Evolutionary conservation across 2,113 vertebrate species (phyloP).

Genomic region (Tamias sibiricus): DNA sequence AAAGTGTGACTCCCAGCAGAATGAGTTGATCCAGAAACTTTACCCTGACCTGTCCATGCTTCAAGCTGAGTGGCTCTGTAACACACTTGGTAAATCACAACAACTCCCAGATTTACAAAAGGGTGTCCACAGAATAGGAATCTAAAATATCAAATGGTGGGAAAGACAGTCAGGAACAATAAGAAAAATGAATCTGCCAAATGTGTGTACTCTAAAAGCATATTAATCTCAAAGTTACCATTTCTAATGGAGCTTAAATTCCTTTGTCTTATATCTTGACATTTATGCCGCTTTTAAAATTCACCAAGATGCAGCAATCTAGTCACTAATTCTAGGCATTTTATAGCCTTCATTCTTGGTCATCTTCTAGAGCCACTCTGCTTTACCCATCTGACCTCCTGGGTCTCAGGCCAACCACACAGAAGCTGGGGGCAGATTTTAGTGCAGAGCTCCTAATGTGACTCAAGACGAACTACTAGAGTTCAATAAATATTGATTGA

Average conservation of each 20-base stretch:
- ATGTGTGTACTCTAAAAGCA: background rate
- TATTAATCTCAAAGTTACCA: background rate
- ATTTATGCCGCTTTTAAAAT: constrained; percentile 31
- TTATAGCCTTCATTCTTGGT: background rate
- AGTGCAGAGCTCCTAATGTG: background rate
- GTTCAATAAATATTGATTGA: constrained; percentile 83
- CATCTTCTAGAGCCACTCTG: background rate
- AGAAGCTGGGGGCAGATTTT: constrained; percentile 39
- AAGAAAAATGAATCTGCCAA: constrained; percentile 16
- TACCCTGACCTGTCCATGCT: background rate
- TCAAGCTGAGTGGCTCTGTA: background rate
- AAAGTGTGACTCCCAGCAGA: background rate
- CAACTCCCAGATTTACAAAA: constrained; percentile 23
- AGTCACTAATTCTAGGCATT: constrained; percentile 7
- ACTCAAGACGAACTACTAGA: background rate
- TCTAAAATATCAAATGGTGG: background rate
- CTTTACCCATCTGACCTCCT: constrained; percentile 6
- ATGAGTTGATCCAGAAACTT: background rate
- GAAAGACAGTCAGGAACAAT: background rate
- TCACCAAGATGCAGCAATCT: background rate
- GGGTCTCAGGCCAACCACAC: background rate
- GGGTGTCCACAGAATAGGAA: background rate
- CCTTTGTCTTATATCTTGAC: background rate
- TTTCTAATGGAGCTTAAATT: background rate
- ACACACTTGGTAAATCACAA: background rate